Evolutionary conservation across 1,140 invertebrate species (phyloP), one percentile per base, ranked within the genome.

Genomic region (Drosophila oshimai): DNA sequence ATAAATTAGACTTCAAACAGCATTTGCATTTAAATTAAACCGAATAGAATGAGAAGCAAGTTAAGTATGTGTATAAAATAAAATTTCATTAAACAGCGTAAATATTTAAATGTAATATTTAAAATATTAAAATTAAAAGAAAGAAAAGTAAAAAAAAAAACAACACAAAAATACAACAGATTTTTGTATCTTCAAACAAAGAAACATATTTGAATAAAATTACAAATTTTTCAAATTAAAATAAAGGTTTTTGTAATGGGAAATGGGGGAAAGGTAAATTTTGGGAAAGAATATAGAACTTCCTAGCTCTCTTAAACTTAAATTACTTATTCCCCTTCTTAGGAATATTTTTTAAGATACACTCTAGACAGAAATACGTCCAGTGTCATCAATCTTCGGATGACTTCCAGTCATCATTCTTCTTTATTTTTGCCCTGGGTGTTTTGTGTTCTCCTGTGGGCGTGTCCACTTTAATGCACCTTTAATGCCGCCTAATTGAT

Each of bases 401-500:
- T 42, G 50, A 34, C 54, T 71, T 55, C 39, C 39, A 45, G 44
- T 58, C 75, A 61, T 64, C 68, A 79, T 41, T 64, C 51, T 39
- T 64, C 46, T 26, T 37, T 36, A 36, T 47, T 44, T 37, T 29
- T 33, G 37, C 58, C 74, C 54, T 7, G 44, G 22, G 54, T 75
- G 51, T 62, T 60, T 46, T 50, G 34, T 37, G n/a, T n/a, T 50
- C 29, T 34, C 33, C 26, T 29, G 70, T 61, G 41, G 79, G 79
- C 79, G 79, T 79, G 51, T 6, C 62, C 20, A 22, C 77, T 77
- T n/a, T n/a, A n/a, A n/a, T 74, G 60, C 77, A 87, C 73, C 83
- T 88, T 84, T 87, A 87, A 77, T 67, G 81, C 58, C 42, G 76
- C 53, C 81, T 86, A 86, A 86, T 86, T 81, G 81, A 81, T 81